Evolutionary conservation across 2,113 vertebrate genomes (phyloP).

Genomic region (Gymnobelideus leadbeateri): DNA sequence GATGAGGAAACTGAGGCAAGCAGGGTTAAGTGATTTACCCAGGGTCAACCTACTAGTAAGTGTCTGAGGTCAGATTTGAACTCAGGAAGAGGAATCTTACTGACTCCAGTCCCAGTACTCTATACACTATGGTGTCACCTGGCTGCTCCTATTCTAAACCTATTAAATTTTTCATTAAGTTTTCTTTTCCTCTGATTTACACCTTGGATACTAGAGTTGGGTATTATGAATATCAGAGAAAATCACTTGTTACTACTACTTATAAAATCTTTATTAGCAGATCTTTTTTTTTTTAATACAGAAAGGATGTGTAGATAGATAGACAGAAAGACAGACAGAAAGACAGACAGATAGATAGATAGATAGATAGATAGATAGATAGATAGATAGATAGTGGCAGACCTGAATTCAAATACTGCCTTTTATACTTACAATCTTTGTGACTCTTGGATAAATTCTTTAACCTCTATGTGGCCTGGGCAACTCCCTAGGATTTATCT

Average conservation of each 20-base stretch:
- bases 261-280: neutral
- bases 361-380: too few relatives aligned
- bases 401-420: neutral
- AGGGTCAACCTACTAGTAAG: too few relatives aligned
- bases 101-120: too few relatives aligned
- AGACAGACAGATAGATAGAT: too few relatives aligned
- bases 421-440: neutral
- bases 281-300: neutral
- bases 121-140: too few relatives aligned
- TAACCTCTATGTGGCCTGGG: neutral
- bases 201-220: neutral
- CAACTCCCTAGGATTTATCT: neutral
- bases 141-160: too few relatives aligned
- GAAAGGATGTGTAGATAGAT: neutral
- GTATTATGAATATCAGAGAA: neutral
- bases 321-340: too few relatives aligned
- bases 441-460: neutral
- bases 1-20: too few relatives aligned
- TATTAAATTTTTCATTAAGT: neutral
- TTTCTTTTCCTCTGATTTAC: neutral
- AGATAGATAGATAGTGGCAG: neutral
- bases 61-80: too few relatives aligned
- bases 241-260: neutral
- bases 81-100: too few relatives aligned
- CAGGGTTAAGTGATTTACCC: too few relatives aligned